Evolutionary conservation across 2,113 vertebrate species (phyloP), one percentile per base, ranked within the genome.

Genomic region (Patagioenas fasciata): DNA sequence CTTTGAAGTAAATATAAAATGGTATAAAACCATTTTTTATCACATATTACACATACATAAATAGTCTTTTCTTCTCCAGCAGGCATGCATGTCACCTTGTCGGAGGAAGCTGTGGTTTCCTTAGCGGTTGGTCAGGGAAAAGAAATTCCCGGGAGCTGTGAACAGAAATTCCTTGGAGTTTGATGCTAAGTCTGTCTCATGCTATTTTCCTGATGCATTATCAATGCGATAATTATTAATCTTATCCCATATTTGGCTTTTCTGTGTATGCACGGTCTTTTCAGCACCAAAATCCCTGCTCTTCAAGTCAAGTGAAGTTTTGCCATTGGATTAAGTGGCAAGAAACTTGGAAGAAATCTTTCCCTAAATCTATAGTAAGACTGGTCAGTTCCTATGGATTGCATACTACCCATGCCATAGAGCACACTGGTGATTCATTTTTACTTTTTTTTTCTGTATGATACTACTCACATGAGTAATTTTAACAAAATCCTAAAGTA

Each of bases 371-470:
- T 16, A 7, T n/a, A 47, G 2, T 17, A 7, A 25, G 29, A 38
- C 6, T 21, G 44, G 6, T 15, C 10, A 3, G 7, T n/a, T 85
- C 50, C 44, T 26, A 0, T 47, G n/a, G 15, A 3, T 11, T 48
- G 7, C 10, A 6, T 28, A 3, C 2, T 11, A 32, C 20, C 11
- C 15, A 2, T 21, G 38, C 25, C 47, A 16, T 19, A 72, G 32
- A 3, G 3, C 44, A 21, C 20, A 4, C 44, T 25, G 44, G 9
- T 58, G 60, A 42, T 64, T 71, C 50, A 24, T 57, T 62, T 61
- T 77, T 42, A 11, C 8, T 77, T 69, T 77, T 69, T 69, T 38
- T 15, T 77, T 67, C n/a, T 48, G 15, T 72, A 16, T 3, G 5
- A 21, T 40, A 7, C 15, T 50, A 47, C 60, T 51, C 24, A 6